A percentile compares a stretch with the other conserved stretches of the same genome.
Evolutionary conservation across 2,797 vertebrate species (phyloP).

Genomic region (Phylloscopus collybita): DNA sequence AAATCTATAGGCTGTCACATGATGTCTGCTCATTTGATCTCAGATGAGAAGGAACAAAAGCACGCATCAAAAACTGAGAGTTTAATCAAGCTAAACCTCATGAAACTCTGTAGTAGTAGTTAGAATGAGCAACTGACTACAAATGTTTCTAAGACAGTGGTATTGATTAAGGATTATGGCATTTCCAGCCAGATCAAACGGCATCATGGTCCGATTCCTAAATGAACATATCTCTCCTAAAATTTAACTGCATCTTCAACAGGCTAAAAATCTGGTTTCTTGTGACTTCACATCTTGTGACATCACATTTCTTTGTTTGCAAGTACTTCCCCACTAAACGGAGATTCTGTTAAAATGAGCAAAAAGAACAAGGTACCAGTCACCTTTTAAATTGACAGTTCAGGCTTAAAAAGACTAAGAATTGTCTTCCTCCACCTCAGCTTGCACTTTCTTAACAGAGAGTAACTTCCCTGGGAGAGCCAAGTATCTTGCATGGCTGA

Average conservation of each 20-base stretch:
- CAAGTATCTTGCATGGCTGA: background rate
- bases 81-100: background rate
- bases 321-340: background rate
- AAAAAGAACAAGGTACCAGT: background rate
- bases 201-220: background rate
- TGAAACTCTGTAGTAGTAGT: background rate
- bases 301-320: background rate
- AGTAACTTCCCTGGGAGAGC: background rate
- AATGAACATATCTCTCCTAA: background rate
- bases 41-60: background rate
- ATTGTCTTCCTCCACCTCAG: background rate
- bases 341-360: background rate
- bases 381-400: background rate
- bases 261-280: background rate
- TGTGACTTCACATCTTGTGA: background rate
- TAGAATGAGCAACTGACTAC: background rate
- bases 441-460: background rate
- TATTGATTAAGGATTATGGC: background rate
- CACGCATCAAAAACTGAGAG: background rate
- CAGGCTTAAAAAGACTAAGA: background rate
- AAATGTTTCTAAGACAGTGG: background rate
- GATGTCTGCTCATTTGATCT: background rate
- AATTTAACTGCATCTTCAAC: background rate
- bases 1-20: background rate
- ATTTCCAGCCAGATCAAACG: background rate